Conservation (phyloP, 1,140 invertebrate species). For the Drosophila baimaii region DNA sequence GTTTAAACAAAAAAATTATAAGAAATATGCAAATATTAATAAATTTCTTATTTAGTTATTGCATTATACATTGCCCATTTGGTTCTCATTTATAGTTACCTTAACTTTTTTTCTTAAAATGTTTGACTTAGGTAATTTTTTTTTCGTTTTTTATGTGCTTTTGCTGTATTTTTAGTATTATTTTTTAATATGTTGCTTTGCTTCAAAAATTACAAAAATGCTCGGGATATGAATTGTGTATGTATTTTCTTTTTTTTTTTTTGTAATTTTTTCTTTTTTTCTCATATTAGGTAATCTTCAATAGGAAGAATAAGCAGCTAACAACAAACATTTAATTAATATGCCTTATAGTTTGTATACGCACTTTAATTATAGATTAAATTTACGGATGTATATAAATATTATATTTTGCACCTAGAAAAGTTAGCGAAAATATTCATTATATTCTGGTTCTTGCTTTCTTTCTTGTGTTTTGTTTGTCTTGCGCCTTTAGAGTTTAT, state of each 20-base stretch:
- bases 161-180: conserved; percentile 31
- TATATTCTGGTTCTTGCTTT: conserved; percentile 12
- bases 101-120: conserved; percentile 43
- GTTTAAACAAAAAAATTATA: conserved; percentile 9
- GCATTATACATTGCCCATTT: conserved; percentile 50
- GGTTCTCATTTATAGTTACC: conserved; percentile 44
- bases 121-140: conserved; percentile 24
- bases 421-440: conserved; percentile 53
- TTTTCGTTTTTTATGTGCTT: conserved; percentile 12
- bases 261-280: conserved; percentile 8
- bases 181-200: conserved; percentile 45
- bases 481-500: conserved; percentile 38
- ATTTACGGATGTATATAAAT: conserved; percentile 55
- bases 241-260: conserved; percentile 13
- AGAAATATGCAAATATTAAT: neutral
- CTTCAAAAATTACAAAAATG: conserved; percentile 54
- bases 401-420: conserved; percentile 56
- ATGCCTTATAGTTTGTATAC: conserved; percentile 49
- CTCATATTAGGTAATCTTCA: conserved; percentile 66
- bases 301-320: conserved; percentile 82
- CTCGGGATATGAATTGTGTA: conserved; percentile 47
- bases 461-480: conserved; percentile 23
- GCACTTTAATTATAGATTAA: conserved; percentile 49
- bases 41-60: conserved; percentile 46
- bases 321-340: conserved; percentile 80